Evolutionary conservation across 1,140 invertebrate species (phyloP), one percentile per base, ranked within the genome.

Genomic region (Plutomurus gul): DNA sequence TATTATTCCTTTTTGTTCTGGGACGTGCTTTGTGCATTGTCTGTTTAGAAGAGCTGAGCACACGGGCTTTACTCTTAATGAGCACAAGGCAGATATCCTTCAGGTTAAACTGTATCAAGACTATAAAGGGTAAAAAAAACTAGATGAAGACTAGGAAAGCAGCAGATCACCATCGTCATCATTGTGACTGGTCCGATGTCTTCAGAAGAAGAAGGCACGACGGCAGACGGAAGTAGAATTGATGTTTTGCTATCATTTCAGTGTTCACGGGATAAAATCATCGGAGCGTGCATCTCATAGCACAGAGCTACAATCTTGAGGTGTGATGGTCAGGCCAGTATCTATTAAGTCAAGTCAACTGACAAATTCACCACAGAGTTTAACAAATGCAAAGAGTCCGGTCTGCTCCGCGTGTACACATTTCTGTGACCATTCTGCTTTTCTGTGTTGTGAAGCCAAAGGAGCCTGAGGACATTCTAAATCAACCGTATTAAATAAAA

Each of bases 211-310:
- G 75, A 40, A 20, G 56, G 13, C n/a, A n/a, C n/a, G n/a, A n/a
- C n/a, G 39, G 56, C 78, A 74, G 65, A 73, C 74, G 79, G 79
- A 80, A 80, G 79, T 76, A 47, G 75, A 80, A 80, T 76, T 65
- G 75, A 80, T 80, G 79, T 76, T 79, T 80, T 76, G 74, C 79
- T 76, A 72, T 72, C 70, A 72, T 72, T 72, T 72, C 40, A 39
- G 25, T 47, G 71, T 74, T 79, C 77, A 79, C 77, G 77, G 77
- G 77, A 81, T 81, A 77, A 77, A 78, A 76, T 75, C 75, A 51
- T 71, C 75, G 80, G 73, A 81, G 80, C 80, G 80, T 81, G 76
- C 37, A 78, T 49, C 22, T 10, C 7, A 13, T 11, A 18, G 30
- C 8, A 40, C n/a, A 4, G 37, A 13, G 4, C 6, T 10, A 5